These are phyloP conservation scores for Hipposideros armiger DNA, from an alignment of 2,113 vertebrate genomes.

Conservation along the genomic window DNA sequence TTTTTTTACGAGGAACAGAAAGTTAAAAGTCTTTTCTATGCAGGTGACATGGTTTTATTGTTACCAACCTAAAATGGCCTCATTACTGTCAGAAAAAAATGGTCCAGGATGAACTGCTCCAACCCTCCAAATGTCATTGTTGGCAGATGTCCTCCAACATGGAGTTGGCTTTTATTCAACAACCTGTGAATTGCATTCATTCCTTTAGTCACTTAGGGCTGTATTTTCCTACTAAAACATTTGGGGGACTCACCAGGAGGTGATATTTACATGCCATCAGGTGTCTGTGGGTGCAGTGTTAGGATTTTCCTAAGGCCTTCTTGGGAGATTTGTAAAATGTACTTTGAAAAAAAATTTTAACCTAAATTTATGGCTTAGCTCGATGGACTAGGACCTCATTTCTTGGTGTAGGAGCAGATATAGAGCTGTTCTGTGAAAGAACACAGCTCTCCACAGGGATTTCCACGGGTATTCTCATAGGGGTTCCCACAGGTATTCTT, in stretches of 20 bases:
- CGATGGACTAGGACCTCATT: not conserved
- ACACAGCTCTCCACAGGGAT: not conserved
- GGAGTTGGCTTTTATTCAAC: conserved; percentile 63
- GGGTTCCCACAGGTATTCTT: not conserved
- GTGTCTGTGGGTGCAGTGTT: not conserved
- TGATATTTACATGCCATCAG: not conserved
- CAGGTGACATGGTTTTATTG: conserved; percentile 61
- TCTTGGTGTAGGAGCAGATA: not conserved
- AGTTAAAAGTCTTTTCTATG: conserved; percentile 53
- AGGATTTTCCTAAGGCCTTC: not conserved
- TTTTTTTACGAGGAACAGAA: conserved; percentile 15
- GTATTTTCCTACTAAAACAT: not conserved
- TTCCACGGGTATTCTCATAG: too few relatives aligned
- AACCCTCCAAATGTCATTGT: not conserved
- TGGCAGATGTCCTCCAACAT: conserved; percentile 49
- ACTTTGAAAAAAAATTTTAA: not conserved
- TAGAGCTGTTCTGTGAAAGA: not conserved
- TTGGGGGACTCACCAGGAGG: not conserved
- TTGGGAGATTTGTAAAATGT: not conserved
- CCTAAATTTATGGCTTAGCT: not conserved
- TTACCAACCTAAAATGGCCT: conserved; percentile 17
- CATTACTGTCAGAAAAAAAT: conserved; percentile 45
- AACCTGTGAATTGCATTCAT: not conserved
- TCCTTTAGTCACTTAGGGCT: not conserved
- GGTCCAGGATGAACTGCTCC: conserved; percentile 12